Percentiles rank a stretch among this genome's conserved stretches.
Conservation (phyloP, 1,140 invertebrate species). For the Aethina tumida region DNA sequence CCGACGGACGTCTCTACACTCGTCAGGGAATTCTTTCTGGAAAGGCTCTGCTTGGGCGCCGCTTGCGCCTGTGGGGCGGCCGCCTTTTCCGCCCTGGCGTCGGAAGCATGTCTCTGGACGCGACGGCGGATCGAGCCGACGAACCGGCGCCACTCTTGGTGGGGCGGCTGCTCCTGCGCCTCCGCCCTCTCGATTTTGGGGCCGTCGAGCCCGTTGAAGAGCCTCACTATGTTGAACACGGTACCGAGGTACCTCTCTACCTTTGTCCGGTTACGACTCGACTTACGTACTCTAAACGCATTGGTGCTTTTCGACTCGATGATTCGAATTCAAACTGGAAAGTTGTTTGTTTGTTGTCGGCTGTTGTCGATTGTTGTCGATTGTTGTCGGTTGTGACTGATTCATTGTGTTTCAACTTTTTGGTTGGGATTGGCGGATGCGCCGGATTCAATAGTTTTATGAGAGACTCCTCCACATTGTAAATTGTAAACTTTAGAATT, state of each 20-base stretch:
- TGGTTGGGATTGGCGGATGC: too few species aligned
- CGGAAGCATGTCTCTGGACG: constrained; percentile 32
- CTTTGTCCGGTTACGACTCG: too few species aligned
- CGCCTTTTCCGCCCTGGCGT: constrained; percentile 14
- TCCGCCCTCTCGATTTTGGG: constrained; percentile 26
- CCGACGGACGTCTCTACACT: constrained; percentile 29
- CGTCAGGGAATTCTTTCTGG: constrained; percentile 34
- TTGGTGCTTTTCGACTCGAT: constrained; percentile 8
- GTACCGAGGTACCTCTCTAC: constrained; percentile 7
- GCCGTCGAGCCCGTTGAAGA: constrained; percentile 30
- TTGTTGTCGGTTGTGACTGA: constrained; percentile 1
- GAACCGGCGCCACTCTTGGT: constrained; percentile 33
- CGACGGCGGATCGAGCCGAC: constrained; percentile 33
- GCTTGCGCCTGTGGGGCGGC: constrained; percentile 13
- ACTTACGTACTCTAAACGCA: too few species aligned
- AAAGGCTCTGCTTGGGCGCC: constrained; percentile 19
- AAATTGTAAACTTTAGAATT: too few species aligned
- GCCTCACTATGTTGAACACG: constrained; percentile 31
- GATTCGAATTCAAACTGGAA: constrained; percentile 2
- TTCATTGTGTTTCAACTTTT: constrained; percentile 1
- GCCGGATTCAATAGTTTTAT: too few species aligned
- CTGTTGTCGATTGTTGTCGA: constrained; percentile 1
- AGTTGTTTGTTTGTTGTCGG: constrained; percentile 3
- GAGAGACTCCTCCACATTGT: too few species aligned
- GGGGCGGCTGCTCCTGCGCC: constrained; percentile 16